Base-by-base conservation (phyloP, 2,797 vertebrate genomes). In the Xenops minutus region DNA sequence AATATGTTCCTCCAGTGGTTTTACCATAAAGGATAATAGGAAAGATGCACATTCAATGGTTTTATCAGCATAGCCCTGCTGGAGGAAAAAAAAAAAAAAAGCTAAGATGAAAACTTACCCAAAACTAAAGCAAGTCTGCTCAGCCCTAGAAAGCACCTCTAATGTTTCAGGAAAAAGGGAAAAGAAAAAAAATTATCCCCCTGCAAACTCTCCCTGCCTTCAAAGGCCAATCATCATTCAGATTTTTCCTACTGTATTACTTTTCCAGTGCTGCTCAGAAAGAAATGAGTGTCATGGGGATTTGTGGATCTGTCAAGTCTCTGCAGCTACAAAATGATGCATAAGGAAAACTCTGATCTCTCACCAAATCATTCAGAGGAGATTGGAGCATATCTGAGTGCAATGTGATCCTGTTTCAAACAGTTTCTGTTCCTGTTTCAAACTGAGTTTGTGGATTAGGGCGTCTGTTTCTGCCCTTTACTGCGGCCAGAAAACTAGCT, bases 261-360 rank as follows among this genome's bases (percentile, higher is more conserved):
- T 68, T 61, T 91, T 59, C 37, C 36, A 61, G 32, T 32, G 34
- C 27, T 39, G 74, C 29, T 84, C 20, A 88, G 56, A 51, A 24
- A 78, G 68, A 51, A 67, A 63, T 74, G 10, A 54, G 48, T 69
- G 41, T 49, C n/a, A 29, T 21, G 39, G 44, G 62, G 37, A 92
- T 77, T 51, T 68, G 32, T 59, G 73, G 55, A 88, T 41, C 52
- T 79, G 21, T 56, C 43, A 76, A 77, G 46, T 74, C 64, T 71
- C 19, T 89, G n/a, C 59, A 80, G 58, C 46, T 85, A n/a, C 52
- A 87, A 87, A 93, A 89, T 73, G 71, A 69, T 85, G 79, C 54
- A 41, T 72, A 71, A 68, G 23, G 46, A 48, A 62, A 81, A 85
- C 64, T 85, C 55, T 86, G 16, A 69, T 69, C 48, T 92, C 36